These are phyloP conservation scores for Crotalus tigris DNA, from an alignment of 2,113 vertebrate genomes.

Conservation along the genomic window DNA sequence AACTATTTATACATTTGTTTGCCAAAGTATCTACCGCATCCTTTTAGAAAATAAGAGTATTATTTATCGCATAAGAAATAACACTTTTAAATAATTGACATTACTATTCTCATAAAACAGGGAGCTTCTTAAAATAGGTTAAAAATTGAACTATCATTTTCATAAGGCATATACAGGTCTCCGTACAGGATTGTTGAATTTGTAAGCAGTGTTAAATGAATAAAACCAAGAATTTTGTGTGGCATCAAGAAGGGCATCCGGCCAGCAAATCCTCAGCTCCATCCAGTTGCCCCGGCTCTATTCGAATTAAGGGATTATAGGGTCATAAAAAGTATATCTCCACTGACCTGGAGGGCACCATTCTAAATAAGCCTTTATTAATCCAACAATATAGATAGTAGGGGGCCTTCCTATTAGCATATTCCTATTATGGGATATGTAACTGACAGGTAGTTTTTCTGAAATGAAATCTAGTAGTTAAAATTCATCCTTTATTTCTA, in stretches of 20 bases:
- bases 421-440: background rate
- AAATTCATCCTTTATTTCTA: background rate
- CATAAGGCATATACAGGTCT: background rate
- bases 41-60: background rate
- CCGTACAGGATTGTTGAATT: constrained; percentile 17
- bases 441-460: background rate
- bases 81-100: background rate
- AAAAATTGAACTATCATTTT: background rate
- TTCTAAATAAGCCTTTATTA: background rate
- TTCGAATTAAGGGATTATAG: background rate
- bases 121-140: background rate
- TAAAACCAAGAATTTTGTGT: constrained; percentile 13
- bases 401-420: background rate
- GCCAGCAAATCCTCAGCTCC: background rate
- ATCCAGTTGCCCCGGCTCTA: background rate
- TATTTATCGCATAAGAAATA: background rate
- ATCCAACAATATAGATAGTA: background rate
- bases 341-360: background rate
- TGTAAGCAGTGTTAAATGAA: constrained; percentile 9
- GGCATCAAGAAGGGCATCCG: background rate
- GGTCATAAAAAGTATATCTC: background rate
- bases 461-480: background rate
- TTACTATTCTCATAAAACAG: background rate
- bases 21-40: constrained; percentile 1
- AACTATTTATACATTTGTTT: background rate